Base-by-base conservation (phyloP, 2,888 invertebrate species). In the Caradrina kadenii region DNA sequence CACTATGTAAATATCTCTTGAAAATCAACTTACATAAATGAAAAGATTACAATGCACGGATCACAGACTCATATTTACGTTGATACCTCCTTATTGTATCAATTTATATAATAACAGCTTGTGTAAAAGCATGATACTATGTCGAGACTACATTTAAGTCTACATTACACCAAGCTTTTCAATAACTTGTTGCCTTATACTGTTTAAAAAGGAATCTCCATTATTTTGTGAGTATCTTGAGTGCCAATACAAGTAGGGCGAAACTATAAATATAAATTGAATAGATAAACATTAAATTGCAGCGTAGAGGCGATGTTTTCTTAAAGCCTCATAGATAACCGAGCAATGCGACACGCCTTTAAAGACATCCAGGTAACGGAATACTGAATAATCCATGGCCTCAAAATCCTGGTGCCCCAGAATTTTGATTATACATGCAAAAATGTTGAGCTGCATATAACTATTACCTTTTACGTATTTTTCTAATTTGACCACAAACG, bases 191-290 rank as follows among this genome's bases (percentile, higher is more conserved):
- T 62, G 71, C 71, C 59, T 26, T 19, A 59, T 50, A 48, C 76
- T 74, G 72, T 84, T 69, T 82, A 78, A 69, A n/a, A 88, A 90
- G 78, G 82, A 79, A 82, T 82, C 84, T 83, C 85, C 88, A 91
- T 91, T 86, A 88, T 89, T 90, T 87, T 83, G 84, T 87, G 86
- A 88, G 84, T 89, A 91, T 90, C 91, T 90, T 68, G 82, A 87
- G 87, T 85, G 87, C 86, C 83, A 80, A 78, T 86, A 74, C 83
- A 93, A 92, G 89, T 93, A 84, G 93, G 90, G 86, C 91, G 85
- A 89, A 89, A 83, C 89, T 86, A 92, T 94, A 93, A 94, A 94
- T 89, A 92, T 92, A 92, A 93, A 94, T 93, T 92, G 92, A 94
- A 94, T 93, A 92, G 92, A 93, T 93, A 93, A 91, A 89, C 86